These are phyloP conservation scores for Spodoptera frugiperda DNA, from an alignment of 1,140 invertebrate genomes.

Conservation along the genomic window DNA sequence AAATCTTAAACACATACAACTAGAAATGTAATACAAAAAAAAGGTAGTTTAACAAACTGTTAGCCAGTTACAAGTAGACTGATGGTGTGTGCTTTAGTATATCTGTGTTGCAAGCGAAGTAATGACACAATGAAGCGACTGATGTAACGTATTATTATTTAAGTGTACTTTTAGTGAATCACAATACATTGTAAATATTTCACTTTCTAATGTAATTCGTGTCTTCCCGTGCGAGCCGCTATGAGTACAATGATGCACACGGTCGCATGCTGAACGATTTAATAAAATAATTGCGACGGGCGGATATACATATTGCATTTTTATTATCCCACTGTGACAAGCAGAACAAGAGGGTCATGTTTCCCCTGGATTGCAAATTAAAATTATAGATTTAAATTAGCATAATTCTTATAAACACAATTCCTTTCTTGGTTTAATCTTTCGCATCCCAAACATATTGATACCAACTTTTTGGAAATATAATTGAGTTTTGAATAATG, in stretches of 20 bases:
- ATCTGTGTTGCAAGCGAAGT: not conserved
- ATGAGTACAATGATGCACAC: slow-evolving; percentile 11
- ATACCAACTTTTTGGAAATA: too few species aligned
- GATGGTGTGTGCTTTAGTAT: not conserved
- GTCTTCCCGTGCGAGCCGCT: slow-evolving; percentile 1
- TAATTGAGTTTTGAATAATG: too few species aligned
- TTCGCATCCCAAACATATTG: too few species aligned
- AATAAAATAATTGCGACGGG: slow-evolving; percentile 31
- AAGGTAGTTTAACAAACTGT: too few species aligned
- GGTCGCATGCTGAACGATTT: not conserved
- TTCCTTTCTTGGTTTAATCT: too few species aligned
- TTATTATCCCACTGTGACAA: slow-evolving; percentile 6
- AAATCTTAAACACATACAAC: too few species aligned
- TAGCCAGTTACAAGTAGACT: too few species aligned
- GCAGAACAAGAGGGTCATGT: not conserved
- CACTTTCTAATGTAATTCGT: slow-evolving; percentile 32
- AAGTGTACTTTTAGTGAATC: slow-evolving; percentile 8
- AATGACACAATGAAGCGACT: slow-evolving; percentile 18
- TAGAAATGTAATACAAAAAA: too few species aligned
- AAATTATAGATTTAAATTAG: too few species aligned
- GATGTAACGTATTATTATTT: slow-evolving; percentile 42
- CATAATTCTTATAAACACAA: too few species aligned
- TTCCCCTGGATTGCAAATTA: too few species aligned
- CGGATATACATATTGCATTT: slow-evolving; percentile 31
- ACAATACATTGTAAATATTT: slow-evolving; percentile 10